These are phyloP conservation scores for Marcusenius ussheri DNA, from an alignment of 2,113 vertebrate species.

Conservation along the genomic window DNA sequence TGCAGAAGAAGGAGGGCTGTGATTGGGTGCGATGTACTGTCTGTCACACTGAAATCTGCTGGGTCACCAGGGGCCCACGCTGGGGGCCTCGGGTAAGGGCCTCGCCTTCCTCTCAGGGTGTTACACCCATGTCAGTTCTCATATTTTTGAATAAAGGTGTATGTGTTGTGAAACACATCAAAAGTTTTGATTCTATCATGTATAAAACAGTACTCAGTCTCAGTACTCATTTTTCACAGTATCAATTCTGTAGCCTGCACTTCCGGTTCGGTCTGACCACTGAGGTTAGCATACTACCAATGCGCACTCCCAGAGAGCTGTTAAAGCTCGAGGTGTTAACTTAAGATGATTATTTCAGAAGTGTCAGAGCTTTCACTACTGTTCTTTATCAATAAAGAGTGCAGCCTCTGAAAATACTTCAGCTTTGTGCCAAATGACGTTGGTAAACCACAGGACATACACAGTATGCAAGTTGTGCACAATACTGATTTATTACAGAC, in stretches of 20 bases:
- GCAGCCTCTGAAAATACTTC: neutral
- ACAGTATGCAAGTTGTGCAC: neutral
- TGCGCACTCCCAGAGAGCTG: neutral
- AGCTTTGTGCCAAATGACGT: neutral
- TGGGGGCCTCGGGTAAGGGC: constrained; percentile 75
- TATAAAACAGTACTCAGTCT: neutral
- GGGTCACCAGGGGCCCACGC: constrained; percentile 86
- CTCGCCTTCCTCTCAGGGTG: neutral
- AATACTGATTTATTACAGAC: neutral
- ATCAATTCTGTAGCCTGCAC: neutral
- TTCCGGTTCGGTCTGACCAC: neutral
- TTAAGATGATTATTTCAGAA: neutral
- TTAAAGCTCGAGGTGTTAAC: neutral
- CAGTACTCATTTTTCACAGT: neutral
- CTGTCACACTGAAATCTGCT: constrained; percentile 92
- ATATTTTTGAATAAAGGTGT: neutral
- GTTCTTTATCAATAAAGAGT: neutral
- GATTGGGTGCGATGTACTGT: constrained; percentile 91
- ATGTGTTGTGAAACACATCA: neutral
- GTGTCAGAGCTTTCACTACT: neutral
- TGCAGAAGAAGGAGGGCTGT: constrained; percentile 90
- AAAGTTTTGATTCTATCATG: neutral
- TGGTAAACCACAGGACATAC: neutral
- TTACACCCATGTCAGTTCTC: neutral
- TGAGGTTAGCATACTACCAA: neutral